Evolutionary conservation across 2,797 vertebrate species (phyloP).

Genomic region (Macroramphosus scolopax): DNA sequence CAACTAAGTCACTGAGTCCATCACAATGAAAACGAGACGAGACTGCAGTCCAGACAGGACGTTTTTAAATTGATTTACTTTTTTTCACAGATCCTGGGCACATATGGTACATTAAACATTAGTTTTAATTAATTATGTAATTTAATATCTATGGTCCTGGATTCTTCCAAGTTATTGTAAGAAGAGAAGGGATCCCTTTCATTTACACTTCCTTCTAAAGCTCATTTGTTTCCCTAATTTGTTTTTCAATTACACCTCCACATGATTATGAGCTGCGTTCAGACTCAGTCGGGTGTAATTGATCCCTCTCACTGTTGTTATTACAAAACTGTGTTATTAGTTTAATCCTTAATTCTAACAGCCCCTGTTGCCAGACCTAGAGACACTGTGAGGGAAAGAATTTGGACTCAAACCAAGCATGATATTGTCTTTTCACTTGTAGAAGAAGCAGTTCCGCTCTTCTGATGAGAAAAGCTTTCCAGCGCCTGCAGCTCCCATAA

Average conservation of each 20-base stretch:
- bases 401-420: conserved; percentile 45
- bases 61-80: too few species aligned
- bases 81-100: too few species aligned
- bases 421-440: conserved; percentile 38
- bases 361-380: conserved; percentile 17
- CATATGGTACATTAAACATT: conserved; percentile 1
- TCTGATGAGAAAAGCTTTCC: conserved; percentile 12
- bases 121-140: conserved; percentile 8
- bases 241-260: conserved; percentile 60
- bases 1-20: too few species aligned
- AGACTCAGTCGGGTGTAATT: too few species aligned
- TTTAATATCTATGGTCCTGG: too few species aligned
- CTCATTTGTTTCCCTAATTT: conserved; percentile 52
- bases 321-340: too few species aligned
- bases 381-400: conserved; percentile 14
- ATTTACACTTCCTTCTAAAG: conserved; percentile 26
- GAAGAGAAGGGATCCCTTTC: conserved; percentile 18
- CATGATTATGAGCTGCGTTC: conserved; percentile 25
- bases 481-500: too few species aligned
- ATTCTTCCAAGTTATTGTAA: conserved; percentile 19
- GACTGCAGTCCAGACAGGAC: too few species aligned
- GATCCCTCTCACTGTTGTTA: too few species aligned
- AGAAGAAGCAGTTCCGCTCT: conserved; percentile 22
- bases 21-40: too few species aligned
- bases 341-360: conserved; percentile 47